These are phyloP conservation scores for Dicyrtomina minuta DNA, from an alignment of 2,888 invertebrate genomes.

Conservation along the genomic window DNA sequence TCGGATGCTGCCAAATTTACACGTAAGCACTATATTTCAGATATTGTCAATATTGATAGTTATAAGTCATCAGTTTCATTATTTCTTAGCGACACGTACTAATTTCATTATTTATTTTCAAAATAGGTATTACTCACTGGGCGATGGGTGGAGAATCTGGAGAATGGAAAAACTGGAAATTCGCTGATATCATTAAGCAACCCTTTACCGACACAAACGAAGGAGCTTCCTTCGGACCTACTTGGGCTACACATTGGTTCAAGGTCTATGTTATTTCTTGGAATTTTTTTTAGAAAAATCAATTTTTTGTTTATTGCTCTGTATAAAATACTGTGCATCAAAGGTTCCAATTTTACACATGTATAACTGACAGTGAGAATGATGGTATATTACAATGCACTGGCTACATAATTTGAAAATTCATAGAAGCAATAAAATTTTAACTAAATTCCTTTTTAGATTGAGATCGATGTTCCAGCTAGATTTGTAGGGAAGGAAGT, in stretches of 20 bases:
- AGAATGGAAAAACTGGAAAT: slow-evolving; percentile 57
- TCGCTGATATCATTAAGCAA: slow-evolving; percentile 36
- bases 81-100: too few species aligned
- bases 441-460: slow-evolving; percentile 35
- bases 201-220: slow-evolving; percentile 49
- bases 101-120: too few species aligned
- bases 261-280: slow-evolving; percentile 46
- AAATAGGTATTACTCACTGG: slow-evolving; percentile 4
- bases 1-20: too few species aligned
- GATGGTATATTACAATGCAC: too few species aligned
- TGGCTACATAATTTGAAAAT: too few species aligned
- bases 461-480: slow-evolving; percentile 57
- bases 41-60: too few species aligned
- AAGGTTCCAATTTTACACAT: too few species aligned
- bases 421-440: not conserved
- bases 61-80: too few species aligned
- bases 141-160: slow-evolving; percentile 51
- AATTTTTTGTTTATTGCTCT: too few species aligned
- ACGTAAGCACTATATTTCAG: too few species aligned
- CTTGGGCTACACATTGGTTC: slow-evolving; percentile 62
- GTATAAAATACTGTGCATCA: not conserved
- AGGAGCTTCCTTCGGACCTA: slow-evolving; percentile 55
- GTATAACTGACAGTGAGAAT: too few species aligned
- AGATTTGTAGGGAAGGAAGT: slow-evolving; percentile 58
- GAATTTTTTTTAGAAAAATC: too few species aligned